These are phyloP conservation scores for Pseudoips prasinana DNA, from an alignment of 2,888 invertebrate genomes.

Conservation along the genomic window DNA sequence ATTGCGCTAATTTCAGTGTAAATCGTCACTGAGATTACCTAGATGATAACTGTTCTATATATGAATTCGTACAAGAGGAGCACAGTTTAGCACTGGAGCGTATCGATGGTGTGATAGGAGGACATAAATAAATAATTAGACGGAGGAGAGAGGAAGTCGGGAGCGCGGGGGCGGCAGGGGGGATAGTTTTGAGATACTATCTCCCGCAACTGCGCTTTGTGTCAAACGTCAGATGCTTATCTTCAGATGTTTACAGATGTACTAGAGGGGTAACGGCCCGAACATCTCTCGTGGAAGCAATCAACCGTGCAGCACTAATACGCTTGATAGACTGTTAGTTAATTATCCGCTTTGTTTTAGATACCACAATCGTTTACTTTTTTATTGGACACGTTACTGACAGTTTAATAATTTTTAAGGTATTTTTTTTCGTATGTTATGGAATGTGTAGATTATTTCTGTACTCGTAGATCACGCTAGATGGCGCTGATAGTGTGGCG, in stretches of 20 bases:
- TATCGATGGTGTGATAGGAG: constrained; percentile 76
- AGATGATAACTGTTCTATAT: constrained; percentile 73
- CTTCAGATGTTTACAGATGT: constrained; percentile 80
- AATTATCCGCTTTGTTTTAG: constrained; percentile 63
- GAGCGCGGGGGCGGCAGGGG: constrained; percentile 47
- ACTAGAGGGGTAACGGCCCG: constrained; percentile 73
- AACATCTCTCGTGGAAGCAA: constrained; percentile 62
- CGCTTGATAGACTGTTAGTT: constrained; percentile 62
- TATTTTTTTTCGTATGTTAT: constrained; percentile 19
- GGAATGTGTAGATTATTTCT: constrained; percentile 43
- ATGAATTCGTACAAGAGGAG: constrained; percentile 65
- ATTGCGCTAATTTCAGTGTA: constrained; percentile 48
- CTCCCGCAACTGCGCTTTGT: constrained; percentile 78
- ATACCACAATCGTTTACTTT: constrained; percentile 34
- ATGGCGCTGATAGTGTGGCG: constrained; percentile 73
- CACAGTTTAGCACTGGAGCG: constrained; percentile 69
- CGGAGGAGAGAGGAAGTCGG: constrained; percentile 63
- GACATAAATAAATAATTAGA: constrained; percentile 81
- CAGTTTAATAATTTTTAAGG: constrained; percentile 9
- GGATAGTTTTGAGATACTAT: constrained; percentile 76
- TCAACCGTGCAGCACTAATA: constrained; percentile 66
- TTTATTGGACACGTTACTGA: constrained; percentile 12
- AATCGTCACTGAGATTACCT: constrained; percentile 65
- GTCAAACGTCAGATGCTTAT: constrained; percentile 81
- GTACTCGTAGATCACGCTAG: constrained; percentile 71